Evolutionary conservation across 2,888 invertebrate genomes (phyloP).

Genomic region (Entomobrya proxima): DNA sequence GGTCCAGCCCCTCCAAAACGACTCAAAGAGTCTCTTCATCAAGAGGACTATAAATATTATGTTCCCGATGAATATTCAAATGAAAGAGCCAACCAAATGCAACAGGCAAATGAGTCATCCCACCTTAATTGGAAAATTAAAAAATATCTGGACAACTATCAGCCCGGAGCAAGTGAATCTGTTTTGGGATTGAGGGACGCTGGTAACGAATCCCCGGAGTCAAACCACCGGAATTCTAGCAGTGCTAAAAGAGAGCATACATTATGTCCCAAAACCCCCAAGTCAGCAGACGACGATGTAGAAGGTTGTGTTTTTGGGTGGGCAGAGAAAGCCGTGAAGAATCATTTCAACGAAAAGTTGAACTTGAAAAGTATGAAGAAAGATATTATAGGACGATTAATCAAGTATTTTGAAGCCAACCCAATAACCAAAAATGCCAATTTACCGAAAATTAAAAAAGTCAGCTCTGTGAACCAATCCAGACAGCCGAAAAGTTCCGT

Average conservation of each 20-base stretch:
- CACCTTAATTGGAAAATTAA: not conserved
- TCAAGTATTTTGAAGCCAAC: not conserved
- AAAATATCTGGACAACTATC: not conserved
- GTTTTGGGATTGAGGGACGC: not conserved
- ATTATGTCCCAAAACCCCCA: not conserved
- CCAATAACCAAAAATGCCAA: not conserved
- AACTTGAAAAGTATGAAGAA: not conserved
- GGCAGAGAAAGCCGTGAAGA: not conserved
- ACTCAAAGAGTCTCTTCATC: not conserved
- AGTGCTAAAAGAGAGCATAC: not conserved
- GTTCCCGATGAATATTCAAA: not conserved
- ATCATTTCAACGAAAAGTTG: slow-evolving; percentile 1
- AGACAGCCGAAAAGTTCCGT: too few relatives aligned
- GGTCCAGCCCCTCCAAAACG: not conserved
- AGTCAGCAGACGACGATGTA: not conserved
- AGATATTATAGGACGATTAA: not conserved
- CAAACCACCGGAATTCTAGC: not conserved
- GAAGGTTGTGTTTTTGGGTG: not conserved
- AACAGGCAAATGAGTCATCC: not conserved
- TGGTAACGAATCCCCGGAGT: not conserved
- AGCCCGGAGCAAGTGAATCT: not conserved
- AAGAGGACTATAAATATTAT: not conserved
- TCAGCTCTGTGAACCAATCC: not conserved
- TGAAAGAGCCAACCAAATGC: not conserved
- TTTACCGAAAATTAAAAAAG: not conserved